A percentile compares a stretch with the other conserved stretches of the same genome.
These are phyloP conservation scores for Crotalus tigris DNA, from an alignment of 2,113 vertebrate genomes.

Conservation along the genomic window DNA sequence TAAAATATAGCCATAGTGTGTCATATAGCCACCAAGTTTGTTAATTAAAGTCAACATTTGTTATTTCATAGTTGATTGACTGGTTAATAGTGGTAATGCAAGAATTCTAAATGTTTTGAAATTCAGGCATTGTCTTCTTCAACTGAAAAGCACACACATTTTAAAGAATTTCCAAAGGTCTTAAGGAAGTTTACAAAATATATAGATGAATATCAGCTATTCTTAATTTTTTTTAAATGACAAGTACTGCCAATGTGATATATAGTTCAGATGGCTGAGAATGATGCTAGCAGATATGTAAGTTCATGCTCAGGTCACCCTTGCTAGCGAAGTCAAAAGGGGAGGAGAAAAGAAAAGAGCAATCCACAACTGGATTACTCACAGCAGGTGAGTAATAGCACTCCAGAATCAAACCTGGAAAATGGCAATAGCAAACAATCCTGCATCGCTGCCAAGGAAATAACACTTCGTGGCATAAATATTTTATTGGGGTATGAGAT, in stretches of 20 bases:
- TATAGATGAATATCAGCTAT: not conserved
- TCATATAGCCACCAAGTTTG: not conserved
- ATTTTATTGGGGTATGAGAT: not conserved
- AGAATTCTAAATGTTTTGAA: not conserved
- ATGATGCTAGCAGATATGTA: not conserved
- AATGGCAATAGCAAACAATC: not conserved
- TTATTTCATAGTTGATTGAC: not conserved
- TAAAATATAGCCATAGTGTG: not conserved
- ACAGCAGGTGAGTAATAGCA: not conserved
- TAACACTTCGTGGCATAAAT: not conserved
- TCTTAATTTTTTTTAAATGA: not conserved
- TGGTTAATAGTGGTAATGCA: not conserved
- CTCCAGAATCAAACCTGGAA: not conserved
- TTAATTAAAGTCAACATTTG: not conserved
- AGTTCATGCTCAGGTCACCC: not conserved
- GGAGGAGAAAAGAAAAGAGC: not conserved
- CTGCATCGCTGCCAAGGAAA: not conserved
- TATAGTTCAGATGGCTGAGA: not conserved
- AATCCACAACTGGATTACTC: not conserved
- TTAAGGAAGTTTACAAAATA: not conserved
- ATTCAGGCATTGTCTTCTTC: not conserved
- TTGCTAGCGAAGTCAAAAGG: not conserved
- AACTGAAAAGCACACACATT: not conserved
- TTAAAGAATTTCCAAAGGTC: not conserved
- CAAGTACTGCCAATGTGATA: not conserved